Evolutionary conservation across 2,113 vertebrate species (phyloP), one percentile per base, ranked within the genome.

Genomic region (Corvus moneduloides): DNA sequence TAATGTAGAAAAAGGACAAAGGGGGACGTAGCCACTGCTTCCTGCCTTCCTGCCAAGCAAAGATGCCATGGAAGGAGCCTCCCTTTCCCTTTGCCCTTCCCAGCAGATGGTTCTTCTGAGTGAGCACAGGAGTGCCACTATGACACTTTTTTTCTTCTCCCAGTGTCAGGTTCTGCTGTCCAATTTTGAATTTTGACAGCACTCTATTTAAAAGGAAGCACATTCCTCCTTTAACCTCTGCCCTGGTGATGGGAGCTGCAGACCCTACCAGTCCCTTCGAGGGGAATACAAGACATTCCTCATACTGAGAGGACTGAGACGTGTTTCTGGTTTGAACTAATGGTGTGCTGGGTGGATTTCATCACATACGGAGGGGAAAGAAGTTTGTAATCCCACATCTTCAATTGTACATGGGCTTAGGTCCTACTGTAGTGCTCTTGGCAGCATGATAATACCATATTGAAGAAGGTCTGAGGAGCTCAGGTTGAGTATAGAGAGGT

Each of bases 11-110:
- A 39, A 71, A 37, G 51, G 46, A 56, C 35, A 55, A 62, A 46
- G 22, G 9, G 26, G 11, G 46, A 26, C 0, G 0, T 8, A 9
- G 3, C 19, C 69, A 12, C 64, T 13, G 49, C 22, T 30, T 64
- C 35, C 44, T 46, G 68, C 69, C 23, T 32, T 26, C 35, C 61
- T 62, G 78, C 71, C 4, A 2, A 67, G 74, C 18, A 39, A 23
- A 77, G 43, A 27, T 33, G 43, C 35, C 27, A 17, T 8, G 43
- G 28, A 71, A 77, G 32, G 46, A 69, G 27, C 39, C 16, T 71
- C 30, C 44, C 35, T 76, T 88, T 75, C 14, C 66, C 17, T 84
- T 56, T 54, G 43, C 39, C 22, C 17, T 35, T 64, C 16, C 27
- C 74, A 90, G 52, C 28, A 78, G 26, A 63, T 26, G 10, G 43